Percentiles rank a stretch among this genome's conserved stretches.
Conservation (phyloP, 2,888 invertebrate species). For the Drosophila incognita region DNA sequence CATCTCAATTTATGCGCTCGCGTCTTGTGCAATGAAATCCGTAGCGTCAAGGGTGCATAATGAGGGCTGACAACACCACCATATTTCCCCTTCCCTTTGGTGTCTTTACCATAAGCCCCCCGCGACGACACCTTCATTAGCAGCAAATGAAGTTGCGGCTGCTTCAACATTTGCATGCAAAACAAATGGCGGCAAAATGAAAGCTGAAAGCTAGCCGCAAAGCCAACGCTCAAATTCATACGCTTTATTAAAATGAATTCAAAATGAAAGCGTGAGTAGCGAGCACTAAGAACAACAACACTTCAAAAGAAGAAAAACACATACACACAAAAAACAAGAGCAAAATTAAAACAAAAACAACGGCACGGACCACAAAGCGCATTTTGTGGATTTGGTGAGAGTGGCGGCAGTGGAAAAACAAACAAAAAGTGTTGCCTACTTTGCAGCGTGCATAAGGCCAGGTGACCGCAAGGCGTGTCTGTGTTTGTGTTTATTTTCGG, state of each 20-base stretch:
- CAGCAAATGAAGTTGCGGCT: slow-evolving; percentile 75
- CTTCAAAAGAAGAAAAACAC: slow-evolving; percentile 27
- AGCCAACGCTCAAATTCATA: slow-evolving; percentile 71
- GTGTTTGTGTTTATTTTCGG: slow-evolving; percentile 17
- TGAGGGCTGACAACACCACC: slow-evolving; percentile 51
- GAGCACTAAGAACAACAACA: slow-evolving; percentile 15
- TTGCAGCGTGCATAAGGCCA: slow-evolving; percentile 44
- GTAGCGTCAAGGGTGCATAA: slow-evolving; percentile 73
- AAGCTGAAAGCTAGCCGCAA: slow-evolving; percentile 60
- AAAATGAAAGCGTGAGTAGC: slow-evolving; percentile 53
- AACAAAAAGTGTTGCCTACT: slow-evolving; percentile 64
- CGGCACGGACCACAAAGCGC: slow-evolving; percentile 60
- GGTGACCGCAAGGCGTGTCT: slow-evolving; percentile 68
- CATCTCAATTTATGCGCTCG: slow-evolving; percentile 72
- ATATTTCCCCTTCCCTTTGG: not conserved
- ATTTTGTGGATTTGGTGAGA: slow-evolving; percentile 44
- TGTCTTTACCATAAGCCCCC: slow-evolving; percentile 1
- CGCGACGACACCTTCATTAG: slow-evolving; percentile 62
- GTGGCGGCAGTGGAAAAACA: slow-evolving; percentile 22
- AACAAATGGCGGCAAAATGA: slow-evolving; percentile 51
- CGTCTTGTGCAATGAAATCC: slow-evolving; percentile 71
- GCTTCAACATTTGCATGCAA: slow-evolving; percentile 68
- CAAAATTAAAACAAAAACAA: slow-evolving; percentile 21
- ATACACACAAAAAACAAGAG: not conserved
- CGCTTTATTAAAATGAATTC: slow-evolving; percentile 78